Evolutionary conservation across 2,888 invertebrate genomes (phyloP), one percentile per base, ranked within the genome.

Genomic region (Leucophora obtusa): DNA sequence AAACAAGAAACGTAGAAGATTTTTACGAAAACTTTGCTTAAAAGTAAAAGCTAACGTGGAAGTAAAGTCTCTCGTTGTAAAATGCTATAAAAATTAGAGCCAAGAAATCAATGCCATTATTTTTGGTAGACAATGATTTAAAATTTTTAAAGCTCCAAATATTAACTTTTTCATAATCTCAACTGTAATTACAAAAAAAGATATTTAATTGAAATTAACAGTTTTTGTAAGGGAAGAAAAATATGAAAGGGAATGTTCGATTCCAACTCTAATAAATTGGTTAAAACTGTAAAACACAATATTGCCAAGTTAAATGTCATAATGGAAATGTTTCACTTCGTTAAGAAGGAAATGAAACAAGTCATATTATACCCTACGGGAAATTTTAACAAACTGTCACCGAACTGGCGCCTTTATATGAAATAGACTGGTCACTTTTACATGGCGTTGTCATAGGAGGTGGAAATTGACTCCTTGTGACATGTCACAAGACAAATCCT

Each of bases 21-120:
- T 47, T 18, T 66, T 59, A 43, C 43, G 43, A 14, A 47, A 47
- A 6, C 6, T 47, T 69, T 50, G 24, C 11, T 76, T 76, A 63
- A 47, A 66, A 75, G 75, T 53, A 66, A 75, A 65, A 62, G 50
- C 75, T 75, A 9, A 68, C 63, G 47, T 76, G 33, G 24, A 60
- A 60, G 21, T 70, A 53, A 69, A 73, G 77, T 53, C 58, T 33
- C 54, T 77, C 77, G 81, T 76, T 58, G 81, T 28, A 35, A 74
- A 81, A 62, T 77, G 70, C 77, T 81, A 81, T 62, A 81, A 81
- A 77, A 73, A 75, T 81, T 77, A 81, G 70, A 81, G 81, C 81
- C 81, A 77, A 81, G 73, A 81, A 81, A 81, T 74, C 62, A 77
- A 81, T 60, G 81, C 73, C 77, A 66, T 81, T 81, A 81, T 56